Conservation (phyloP, 2,797 vertebrate species). For the Babyrousa celebensis region DNA sequence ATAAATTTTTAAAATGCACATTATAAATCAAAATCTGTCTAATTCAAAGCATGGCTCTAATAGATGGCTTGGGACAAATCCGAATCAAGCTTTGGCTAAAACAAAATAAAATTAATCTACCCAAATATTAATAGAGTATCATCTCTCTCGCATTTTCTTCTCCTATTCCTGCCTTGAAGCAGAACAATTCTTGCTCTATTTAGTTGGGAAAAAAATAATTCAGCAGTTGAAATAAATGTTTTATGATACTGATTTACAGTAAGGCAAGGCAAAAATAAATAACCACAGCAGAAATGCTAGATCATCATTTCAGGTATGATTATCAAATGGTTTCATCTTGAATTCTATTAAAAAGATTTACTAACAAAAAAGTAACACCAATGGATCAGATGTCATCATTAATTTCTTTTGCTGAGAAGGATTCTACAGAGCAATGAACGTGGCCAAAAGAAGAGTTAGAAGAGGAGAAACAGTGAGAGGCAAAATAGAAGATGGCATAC, state of each 20-base stretch:
- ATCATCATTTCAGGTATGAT: slow-evolving; percentile 7
- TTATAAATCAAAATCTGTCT: slow-evolving; percentile 36
- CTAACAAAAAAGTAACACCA: slow-evolving; percentile 54
- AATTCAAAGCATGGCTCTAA: slow-evolving; percentile 18
- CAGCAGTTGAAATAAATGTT: neutral
- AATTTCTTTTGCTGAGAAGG: neutral
- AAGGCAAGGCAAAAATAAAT: neutral
- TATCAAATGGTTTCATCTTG: slow-evolving; percentile 35
- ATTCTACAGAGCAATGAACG: neutral
- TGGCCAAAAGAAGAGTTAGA: neutral
- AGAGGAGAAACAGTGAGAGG: neutral
- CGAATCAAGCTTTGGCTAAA: slow-evolving; percentile 36
- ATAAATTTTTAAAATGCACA: slow-evolving; percentile 27
- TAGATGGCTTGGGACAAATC: neutral
- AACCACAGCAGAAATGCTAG: slow-evolving; percentile 26
- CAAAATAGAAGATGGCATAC: slow-evolving; percentile 14
- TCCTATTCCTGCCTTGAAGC: neutral
- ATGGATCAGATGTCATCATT: neutral
- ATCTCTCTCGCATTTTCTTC: neutral
- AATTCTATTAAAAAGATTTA: slow-evolving; percentile 34
- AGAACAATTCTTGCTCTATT: slow-evolving; percentile 23
- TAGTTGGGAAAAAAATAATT: slow-evolving; percentile 33
- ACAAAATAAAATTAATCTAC: slow-evolving; percentile 41
- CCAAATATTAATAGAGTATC: neutral
- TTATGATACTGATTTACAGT: slow-evolving; percentile 16